A percentile compares a stretch with the other conserved stretches of the same genome.
Evolutionary conservation across 2,888 invertebrate species (phyloP).

Genomic region (Serripes groenlandicus): DNA sequence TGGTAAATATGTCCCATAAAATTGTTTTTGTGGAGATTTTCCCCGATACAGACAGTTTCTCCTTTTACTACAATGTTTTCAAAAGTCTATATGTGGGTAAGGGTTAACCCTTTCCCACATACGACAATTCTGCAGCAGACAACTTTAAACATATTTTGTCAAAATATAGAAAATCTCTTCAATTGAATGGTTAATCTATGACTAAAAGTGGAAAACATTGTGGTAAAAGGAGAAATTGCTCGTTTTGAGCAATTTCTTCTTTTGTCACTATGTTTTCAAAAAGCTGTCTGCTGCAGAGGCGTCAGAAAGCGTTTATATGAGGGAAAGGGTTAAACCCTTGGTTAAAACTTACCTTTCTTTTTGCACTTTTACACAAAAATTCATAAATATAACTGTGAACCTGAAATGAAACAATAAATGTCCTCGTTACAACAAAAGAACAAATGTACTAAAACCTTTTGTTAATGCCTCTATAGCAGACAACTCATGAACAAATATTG

Average conservation of each 20-base stretch:
- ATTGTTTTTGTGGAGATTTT: neutral
- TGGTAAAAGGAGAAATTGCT: slow-evolving; percentile 6
- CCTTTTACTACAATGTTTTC: neutral
- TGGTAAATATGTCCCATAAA: neutral
- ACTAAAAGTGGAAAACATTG: neutral
- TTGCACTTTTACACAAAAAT: neutral
- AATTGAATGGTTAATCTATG: too few species aligned
- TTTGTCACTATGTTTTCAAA: slow-evolving; percentile 4
- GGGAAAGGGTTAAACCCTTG: neutral
- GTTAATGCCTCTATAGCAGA: neutral
- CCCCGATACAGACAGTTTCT: neutral
- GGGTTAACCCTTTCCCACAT: neutral
- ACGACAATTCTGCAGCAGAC: neutral
- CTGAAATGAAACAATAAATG: slow-evolving; percentile 8
- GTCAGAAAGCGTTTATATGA: neutral
- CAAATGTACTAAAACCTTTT: neutral
- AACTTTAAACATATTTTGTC: neutral
- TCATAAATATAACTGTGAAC: neutral
- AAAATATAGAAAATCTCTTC: neutral
- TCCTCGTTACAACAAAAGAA: too few species aligned
- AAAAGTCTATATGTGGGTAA: neutral
- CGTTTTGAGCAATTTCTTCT: neutral
- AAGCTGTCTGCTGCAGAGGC: neutral
- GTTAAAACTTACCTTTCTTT: slow-evolving; percentile 2
- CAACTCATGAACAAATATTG: neutral